These are phyloP conservation scores for Mongoloraphidia duomilia DNA, from an alignment of 2,888 invertebrate species.

Conservation along the genomic window DNA sequence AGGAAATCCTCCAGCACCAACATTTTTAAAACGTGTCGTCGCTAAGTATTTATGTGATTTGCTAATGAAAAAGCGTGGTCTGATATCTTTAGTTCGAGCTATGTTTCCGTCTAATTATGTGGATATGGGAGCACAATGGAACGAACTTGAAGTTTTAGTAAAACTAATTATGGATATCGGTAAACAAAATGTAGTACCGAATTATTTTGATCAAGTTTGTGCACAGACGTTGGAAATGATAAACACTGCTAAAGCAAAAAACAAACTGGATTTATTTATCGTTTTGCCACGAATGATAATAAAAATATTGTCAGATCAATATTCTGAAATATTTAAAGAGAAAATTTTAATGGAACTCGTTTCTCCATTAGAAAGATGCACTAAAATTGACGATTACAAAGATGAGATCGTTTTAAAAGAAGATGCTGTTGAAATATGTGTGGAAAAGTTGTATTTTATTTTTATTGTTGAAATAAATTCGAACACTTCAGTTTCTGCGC, in stretches of 20 bases:
- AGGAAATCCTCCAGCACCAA: slow-evolving; percentile 35
- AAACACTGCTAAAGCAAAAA: slow-evolving; percentile 28
- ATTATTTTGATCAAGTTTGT: slow-evolving; percentile 40
- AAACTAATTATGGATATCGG: slow-evolving; percentile 45
- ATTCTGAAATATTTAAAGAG: slow-evolving; percentile 28
- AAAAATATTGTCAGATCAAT: slow-evolving; percentile 34
- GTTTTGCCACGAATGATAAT: slow-evolving; percentile 39
- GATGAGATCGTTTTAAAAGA: not conserved
- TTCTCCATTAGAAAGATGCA: slow-evolving; percentile 19
- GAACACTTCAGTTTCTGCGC: not conserved
- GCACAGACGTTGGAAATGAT: slow-evolving; percentile 37
- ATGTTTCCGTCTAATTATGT: slow-evolving; percentile 41
- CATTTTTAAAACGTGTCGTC: slow-evolving; percentile 47
- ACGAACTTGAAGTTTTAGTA: slow-evolving; percentile 48
- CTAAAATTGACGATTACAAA: slow-evolving; percentile 2
- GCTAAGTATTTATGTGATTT: slow-evolving; percentile 43
- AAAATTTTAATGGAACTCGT: slow-evolving; percentile 27
- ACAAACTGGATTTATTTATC: slow-evolving; percentile 22
- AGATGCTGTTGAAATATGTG: not conserved
- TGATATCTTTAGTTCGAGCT: slow-evolving; percentile 46
- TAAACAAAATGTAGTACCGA: slow-evolving; percentile 29
- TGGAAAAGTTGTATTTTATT: not conserved
- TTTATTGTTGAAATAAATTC: slow-evolving; percentile 4
- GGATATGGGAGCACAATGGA: slow-evolving; percentile 48
- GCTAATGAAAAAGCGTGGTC: slow-evolving; percentile 44